Percentiles rank a stretch among this genome's conserved stretches.
Conservation (phyloP, 2,797 vertebrate genomes). For the Simalia tracyae region DNA sequence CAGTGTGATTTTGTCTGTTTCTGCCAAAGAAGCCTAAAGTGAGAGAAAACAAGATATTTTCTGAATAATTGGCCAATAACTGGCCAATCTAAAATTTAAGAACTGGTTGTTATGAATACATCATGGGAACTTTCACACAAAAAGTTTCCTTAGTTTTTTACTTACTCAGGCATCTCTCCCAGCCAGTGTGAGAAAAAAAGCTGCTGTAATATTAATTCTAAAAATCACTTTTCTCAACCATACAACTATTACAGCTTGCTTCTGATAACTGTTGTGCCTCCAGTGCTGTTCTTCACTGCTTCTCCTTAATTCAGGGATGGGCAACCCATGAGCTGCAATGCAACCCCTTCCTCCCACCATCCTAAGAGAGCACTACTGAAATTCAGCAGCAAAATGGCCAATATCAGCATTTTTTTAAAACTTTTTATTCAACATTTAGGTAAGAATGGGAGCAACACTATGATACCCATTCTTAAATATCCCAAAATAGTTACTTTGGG, state of each 20-base stretch:
- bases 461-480: neutral
- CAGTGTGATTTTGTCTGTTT: conserved; percentile 96
- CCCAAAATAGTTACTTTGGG: neutral
- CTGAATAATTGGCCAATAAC: conserved; percentile 24
- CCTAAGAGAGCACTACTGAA: neutral
- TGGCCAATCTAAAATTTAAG: neutral
- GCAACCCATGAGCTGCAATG: neutral
- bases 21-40: conserved; percentile 91
- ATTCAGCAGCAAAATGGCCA: neutral
- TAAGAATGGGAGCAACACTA: neutral
- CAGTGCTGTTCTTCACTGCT: neutral
- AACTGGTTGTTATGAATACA: neutral
- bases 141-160: neutral
- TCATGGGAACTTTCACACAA: neutral
- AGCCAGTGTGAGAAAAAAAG: neutral
- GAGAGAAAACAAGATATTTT: conserved; percentile 26
- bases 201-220: neutral
- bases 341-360: neutral
- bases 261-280: neutral
- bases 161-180: neutral
- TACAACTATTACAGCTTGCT: too few relatives aligned
- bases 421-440: neutral
- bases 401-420: neutral
- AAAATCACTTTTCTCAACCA: neutral
- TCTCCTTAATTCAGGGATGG: neutral